Conservation (phyloP, 2,888 invertebrate species). For the Formica aserva region DNA sequence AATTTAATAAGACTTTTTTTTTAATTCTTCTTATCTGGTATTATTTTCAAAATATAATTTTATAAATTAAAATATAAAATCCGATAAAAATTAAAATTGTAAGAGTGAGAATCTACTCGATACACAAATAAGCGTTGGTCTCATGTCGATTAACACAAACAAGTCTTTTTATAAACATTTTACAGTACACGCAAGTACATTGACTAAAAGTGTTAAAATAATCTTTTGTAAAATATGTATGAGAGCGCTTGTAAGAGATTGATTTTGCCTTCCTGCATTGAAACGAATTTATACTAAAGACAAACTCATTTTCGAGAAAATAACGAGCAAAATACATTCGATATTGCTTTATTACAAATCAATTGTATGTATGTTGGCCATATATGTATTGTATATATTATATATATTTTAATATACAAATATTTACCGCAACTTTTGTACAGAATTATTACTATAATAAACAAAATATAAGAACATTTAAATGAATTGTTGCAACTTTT, state of each 20-base stretch:
- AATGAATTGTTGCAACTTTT: background rate
- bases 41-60: background rate
- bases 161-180: conserved; percentile 17
- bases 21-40: background rate
- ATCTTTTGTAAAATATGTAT: background rate
- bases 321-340: background rate
- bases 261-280: background rate
- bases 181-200: background rate
- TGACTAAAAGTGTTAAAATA: background rate
- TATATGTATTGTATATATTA: conserved; percentile 12
- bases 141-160: background rate
- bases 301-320: background rate
- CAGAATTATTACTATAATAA: background rate
- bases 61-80: background rate
- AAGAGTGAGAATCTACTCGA: background rate
- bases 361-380: background rate
- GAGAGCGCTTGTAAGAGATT: background rate
- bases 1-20: background rate
- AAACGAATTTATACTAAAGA: background rate
- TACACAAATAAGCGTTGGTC: background rate
- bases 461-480: background rate
- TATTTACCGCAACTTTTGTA: conserved; percentile 5
- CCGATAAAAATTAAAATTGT: background rate
- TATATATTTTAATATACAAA: conserved; percentile 31
- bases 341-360: background rate